Base-by-base conservation (phyloP, 1,140 invertebrate genomes). In the Drosophila mayri region DNA sequence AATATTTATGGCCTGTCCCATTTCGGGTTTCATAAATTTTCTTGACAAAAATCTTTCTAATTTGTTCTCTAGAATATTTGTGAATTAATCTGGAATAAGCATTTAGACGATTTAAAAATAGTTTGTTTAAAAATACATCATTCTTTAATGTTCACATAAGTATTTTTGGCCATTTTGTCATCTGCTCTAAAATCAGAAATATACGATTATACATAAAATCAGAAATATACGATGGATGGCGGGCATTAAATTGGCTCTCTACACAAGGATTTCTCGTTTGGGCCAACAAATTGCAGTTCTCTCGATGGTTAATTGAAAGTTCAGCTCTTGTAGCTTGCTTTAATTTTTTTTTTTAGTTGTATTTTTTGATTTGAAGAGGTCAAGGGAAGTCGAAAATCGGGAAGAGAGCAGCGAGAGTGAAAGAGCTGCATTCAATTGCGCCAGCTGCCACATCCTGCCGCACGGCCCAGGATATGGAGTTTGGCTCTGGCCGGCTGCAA, bases 381-480 rank as follows among this genome's bases (percentile, higher is more conserved):
- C 28, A 41, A 47, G 50, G 55, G 59, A 14, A 55, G 49, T 37
- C 20, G 37, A 14, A 46, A 37, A 32, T 70, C 28, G 22, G 14
- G 65, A 10, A 71, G 20, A 35, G 63, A 58, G 12, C n/a, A 22
- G 18, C 18, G 8, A 1, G 47, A 18, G 28, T 18, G 7, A 30
- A 43, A 55, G 35, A 22, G 20, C 32, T 55, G 52, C 52, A 77
- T 77, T 77, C 65, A 65, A 80, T 87, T 78, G 81, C 81, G 71
- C 72, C 84, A 87, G 77, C 58, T 81, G 84, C 73, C 80, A 88
- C 80, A 77, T 87, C 80, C 84, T 79, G 66, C 54, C 73, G 46
- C 72, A 65, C 49, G 47, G 46, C 41, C 84, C 84, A 77, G 83
- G 79, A 87, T 88, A 77, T 88, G 76, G 61, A 84, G 65, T 78